A percentile compares a stretch with the other conserved stretches of the same genome.
Evolutionary conservation across 2,797 vertebrate species (phyloP).

Genomic region (Vultur gryphus): DNA sequence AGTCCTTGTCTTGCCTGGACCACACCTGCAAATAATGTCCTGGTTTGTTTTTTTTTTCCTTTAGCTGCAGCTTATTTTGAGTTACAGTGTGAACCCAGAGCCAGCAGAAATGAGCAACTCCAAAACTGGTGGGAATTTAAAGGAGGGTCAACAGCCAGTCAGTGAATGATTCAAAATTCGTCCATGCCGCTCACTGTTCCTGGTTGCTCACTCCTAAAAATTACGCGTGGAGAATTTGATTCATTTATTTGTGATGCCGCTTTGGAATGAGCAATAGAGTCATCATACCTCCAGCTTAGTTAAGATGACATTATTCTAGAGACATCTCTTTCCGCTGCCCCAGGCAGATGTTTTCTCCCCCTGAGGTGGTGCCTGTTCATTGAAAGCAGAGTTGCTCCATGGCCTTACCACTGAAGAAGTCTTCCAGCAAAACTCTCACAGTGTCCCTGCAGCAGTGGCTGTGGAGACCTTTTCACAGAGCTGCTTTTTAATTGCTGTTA

Average conservation of each 20-base stretch:
- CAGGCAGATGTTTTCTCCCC: neutral
- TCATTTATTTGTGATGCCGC: neutral
- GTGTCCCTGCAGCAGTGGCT: neutral
- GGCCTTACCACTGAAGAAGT: neutral
- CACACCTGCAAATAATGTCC: neutral
- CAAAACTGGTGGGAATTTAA: neutral
- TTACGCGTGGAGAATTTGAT: rapidly evolving
- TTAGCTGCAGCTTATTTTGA: neutral
- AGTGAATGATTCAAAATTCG: neutral
- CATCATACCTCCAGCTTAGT: neutral
- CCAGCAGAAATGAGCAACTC: neutral
- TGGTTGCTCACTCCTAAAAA: neutral
- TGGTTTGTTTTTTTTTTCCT: neutral
- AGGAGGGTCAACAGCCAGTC: neutral
- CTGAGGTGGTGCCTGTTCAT: neutral
- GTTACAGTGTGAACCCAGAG: neutral
- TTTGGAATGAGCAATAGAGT: neutral
- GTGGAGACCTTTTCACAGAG: neutral
- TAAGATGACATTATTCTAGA: neutral
- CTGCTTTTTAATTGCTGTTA: neutral
- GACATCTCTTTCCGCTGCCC: rapidly evolving
- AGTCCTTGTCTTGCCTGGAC: neutral
- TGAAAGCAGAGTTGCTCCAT: neutral
- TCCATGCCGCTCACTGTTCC: neutral
- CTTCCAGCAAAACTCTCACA: neutral